Evolutionary conservation across 2,888 invertebrate genomes (phyloP), one percentile per base, ranked within the genome.

Genomic region (Pandemis heparana): DNA sequence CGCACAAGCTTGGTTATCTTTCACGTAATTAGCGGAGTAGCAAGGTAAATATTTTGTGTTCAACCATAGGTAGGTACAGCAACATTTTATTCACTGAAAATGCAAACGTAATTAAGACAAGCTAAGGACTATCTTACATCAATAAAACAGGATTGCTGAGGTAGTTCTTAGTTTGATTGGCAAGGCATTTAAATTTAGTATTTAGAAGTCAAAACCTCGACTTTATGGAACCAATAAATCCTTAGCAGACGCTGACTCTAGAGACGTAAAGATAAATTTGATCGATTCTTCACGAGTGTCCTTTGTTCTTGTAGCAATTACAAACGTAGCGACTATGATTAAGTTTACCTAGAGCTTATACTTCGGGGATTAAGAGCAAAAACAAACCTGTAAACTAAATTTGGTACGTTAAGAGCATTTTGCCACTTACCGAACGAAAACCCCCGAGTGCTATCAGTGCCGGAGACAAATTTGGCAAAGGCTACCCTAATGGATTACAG

Each of bases 361-460:
- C 53, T 46, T 68, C 46, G 53, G 53, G 53, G 66, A 62, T 72
- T 46, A 65, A 71, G 48, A 62, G 43, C 43, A 53, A 62, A 71
- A 67, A 68, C 72, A 72, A 72, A 72, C n/a, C 67, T 67, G 61
- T 71, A 59, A 72, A 66, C 72, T 68, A 56, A 72, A 72, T 72
- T 72, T 68, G 56, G 62, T 43, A 61, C n/a, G 66, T 53, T 62
- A 68, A 72, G 62, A 61, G 62, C 67, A 72, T 63, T 72, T 72
- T 62, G 39, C 56, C 67, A 67, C 67, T 56, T 72, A 46, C 56
- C 23, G 14, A 12, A 23, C 32, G 8, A 68, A 59, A 53, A 72
- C 72, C 72, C 72, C 46, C 5, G 72, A 68, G 72, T 46, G 62
- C 62, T 10, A 72, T 72, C 61, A 68, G 46, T 23, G 62, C 56